Percentiles rank a stretch among this genome's conserved stretches.
Conservation (phyloP, 1,140 invertebrate species). For the Cotesia vestalis region DNA sequence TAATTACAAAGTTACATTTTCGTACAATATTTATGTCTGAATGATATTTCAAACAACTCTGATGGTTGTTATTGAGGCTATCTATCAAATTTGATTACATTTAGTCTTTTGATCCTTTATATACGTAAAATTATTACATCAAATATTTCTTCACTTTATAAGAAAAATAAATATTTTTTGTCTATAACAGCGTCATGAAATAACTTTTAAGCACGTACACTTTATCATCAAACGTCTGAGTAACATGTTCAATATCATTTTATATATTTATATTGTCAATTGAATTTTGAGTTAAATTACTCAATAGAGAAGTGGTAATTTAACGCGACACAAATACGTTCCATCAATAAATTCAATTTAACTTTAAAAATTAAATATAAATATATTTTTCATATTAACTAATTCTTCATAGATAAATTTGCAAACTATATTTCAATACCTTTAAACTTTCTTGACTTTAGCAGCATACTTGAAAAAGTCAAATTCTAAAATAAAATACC, state of each 20-base stretch:
- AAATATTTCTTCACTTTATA: neutral
- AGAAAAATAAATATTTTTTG: slow-evolving; percentile 9
- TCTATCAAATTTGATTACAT: too few species aligned
- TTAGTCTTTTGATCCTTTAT: too few species aligned
- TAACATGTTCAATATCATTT: slow-evolving; percentile 14
- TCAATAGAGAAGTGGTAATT: slow-evolving; percentile 15
- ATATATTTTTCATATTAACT: too few species aligned
- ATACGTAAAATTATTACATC: neutral
- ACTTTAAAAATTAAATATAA: neutral
- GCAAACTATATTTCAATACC: too few species aligned
- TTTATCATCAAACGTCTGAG: slow-evolving; percentile 7
- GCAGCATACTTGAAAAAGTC: too few species aligned
- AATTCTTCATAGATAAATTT: too few species aligned
- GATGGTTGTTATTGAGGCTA: too few species aligned
- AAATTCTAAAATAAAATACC: too few species aligned
- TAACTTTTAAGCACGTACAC: slow-evolving; percentile 14
- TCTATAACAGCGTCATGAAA: slow-evolving; percentile 14
- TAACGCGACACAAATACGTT: neutral
- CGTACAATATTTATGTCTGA: too few species aligned
- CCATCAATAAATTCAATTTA: slow-evolving; percentile 5
- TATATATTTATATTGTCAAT: neutral
- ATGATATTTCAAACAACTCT: too few species aligned
- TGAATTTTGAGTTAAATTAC: neutral
- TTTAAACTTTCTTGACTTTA: too few species aligned
- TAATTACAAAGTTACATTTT: too few species aligned